These are phyloP conservation scores for Nasonia oneida DNA, from an alignment of 2,888 invertebrate genomes.

Conservation along the genomic window DNA sequence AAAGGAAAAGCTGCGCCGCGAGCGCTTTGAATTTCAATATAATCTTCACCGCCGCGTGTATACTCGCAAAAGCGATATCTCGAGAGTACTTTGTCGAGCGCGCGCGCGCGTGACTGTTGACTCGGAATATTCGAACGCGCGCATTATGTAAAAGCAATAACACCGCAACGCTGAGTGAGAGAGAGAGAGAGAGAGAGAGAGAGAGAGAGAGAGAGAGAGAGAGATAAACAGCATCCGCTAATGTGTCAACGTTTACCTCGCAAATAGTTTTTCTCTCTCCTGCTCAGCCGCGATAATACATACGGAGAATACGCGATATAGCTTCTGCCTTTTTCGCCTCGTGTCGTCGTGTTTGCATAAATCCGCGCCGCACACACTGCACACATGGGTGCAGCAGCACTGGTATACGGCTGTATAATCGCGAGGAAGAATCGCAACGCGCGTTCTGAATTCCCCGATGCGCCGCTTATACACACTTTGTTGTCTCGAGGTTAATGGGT, in stretches of 20 bases:
- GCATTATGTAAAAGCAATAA: not conserved
- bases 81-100: conserved; percentile 5
- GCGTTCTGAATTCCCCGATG: conserved; percentile 51
- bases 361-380: conserved; percentile 24
- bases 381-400: conserved; percentile 20
- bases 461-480: conserved; percentile 48
- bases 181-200: not conserved
- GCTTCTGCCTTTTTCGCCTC: not conserved
- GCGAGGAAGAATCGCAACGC: conserved; percentile 44
- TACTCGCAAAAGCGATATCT: not conserved
- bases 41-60: not conserved
- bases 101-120: conserved; percentile 3
- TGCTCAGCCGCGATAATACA: not conserved
- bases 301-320: not conserved
- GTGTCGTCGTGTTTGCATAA: conserved; percentile 42
- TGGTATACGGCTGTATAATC: not conserved
- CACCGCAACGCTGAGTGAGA: not conserved
- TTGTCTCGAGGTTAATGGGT: conserved; percentile 59
- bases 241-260: conserved; percentile 49
- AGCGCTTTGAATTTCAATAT: conserved; percentile 26
- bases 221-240: not conserved
- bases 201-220: not conserved
- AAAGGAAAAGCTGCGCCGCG: not conserved
- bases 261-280: conserved; percentile 33
- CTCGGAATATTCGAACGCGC: conserved; percentile 5